phyloP scores from a whole-genome alignment of 2,113 vertebrate species.

The Tychaedon coryphoeus region DNA sequence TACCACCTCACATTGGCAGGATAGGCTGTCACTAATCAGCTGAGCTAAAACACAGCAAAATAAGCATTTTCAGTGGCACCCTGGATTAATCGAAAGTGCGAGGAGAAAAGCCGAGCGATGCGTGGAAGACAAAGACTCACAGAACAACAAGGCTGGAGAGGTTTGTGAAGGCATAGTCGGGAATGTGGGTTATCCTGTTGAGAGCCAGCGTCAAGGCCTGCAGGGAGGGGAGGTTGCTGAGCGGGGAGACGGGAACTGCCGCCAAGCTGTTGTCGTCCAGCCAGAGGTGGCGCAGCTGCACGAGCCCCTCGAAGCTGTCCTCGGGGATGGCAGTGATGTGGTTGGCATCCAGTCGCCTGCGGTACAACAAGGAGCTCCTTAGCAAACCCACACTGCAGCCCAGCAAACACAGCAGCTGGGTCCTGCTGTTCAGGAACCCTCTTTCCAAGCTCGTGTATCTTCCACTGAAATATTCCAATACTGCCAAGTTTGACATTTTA shows the following conservation, averaged over 20 bases:
- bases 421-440: fast-evolving
- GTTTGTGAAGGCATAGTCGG: constrained; percentile 92
- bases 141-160: constrained; percentile 95
- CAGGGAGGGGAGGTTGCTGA: constrained; percentile 89
- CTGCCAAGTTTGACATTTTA: background rate
- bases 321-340: constrained; percentile 91
- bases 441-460: background rate
- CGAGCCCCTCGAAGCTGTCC: constrained; percentile 91
- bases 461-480: background rate
- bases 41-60: background rate
- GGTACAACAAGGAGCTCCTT: no score
- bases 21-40: background rate
- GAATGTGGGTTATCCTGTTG: constrained; percentile 89
- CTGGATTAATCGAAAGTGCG: background rate
- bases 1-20: fast-evolving
- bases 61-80: background rate
- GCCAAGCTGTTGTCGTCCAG: constrained; percentile 93
- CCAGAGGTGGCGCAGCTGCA: constrained; percentile 95
- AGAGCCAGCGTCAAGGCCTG: constrained; percentile 93
- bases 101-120: background rate
- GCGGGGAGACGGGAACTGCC: constrained; percentile 84
- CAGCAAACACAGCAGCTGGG: background rate
- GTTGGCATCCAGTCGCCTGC: constrained; percentile 93
- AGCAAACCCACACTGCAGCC: background rate
- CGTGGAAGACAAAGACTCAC: constrained; percentile 75